Evolutionary conservation across 2,888 invertebrate genomes (phyloP).

Genomic region (Argynnis bischoffii): DNA sequence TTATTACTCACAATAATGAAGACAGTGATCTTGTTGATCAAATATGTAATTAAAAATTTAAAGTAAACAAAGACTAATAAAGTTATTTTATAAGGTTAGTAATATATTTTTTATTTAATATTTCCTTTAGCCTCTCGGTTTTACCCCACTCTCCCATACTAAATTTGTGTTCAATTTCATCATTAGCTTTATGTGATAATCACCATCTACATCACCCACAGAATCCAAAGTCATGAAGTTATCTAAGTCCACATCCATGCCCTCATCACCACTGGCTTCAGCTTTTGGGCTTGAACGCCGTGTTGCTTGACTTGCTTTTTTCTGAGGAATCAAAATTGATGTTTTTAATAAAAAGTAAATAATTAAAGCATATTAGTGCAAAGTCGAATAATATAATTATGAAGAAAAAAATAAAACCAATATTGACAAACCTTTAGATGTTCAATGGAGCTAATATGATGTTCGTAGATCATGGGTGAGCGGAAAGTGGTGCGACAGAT

Average conservation of each 20-base stretch:
- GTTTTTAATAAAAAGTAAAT: no score
- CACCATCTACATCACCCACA: conserved; percentile 92
- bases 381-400: neutral
- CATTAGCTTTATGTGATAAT: conserved; percentile 41
- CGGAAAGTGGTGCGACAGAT: conserved; percentile 90
- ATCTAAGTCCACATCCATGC: conserved; percentile 89
- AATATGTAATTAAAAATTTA: no score
- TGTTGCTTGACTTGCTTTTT: conserved; percentile 62
- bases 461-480: conserved; percentile 92
- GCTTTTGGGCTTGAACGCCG: conserved; percentile 79
- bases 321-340: conserved; percentile 46
- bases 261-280: conserved; percentile 86
- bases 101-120: no score
- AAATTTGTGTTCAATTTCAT: neutral
- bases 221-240: conserved; percentile 95
- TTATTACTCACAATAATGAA: no score
- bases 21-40: no score
- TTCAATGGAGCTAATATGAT: conserved; percentile 90
- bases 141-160: no score
- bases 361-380: no score
- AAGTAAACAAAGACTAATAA: no score
- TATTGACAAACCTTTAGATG: conserved; percentile 86
- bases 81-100: no score
- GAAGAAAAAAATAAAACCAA: neutral
- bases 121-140: no score